Percentiles rank a stretch among this genome's conserved stretches.
These are phyloP conservation scores for Actinemys pallida DNA, from an alignment of 2,113 vertebrate genomes.

Conservation along the genomic window DNA sequence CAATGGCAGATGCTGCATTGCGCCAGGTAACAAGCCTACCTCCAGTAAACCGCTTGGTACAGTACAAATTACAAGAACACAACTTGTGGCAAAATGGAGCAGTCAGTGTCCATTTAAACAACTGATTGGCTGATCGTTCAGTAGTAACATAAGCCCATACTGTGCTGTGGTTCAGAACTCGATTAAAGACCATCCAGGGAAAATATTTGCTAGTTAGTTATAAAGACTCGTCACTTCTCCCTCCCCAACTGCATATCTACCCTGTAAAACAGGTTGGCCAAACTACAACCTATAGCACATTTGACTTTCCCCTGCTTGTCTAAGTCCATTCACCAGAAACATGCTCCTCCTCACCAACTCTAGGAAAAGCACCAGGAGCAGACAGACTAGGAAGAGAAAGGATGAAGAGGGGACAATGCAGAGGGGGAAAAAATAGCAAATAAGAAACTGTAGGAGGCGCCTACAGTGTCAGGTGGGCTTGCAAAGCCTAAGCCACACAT, in stretches of 20 bases:
- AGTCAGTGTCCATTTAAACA: no score
- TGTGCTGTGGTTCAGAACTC: background rate
- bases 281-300: background rate
- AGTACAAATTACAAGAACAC: background rate
- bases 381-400: background rate
- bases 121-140: background rate
- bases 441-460: background rate
- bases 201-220: background rate
- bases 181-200: background rate
- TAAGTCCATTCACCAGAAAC: background rate
- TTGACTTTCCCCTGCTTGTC: background rate
- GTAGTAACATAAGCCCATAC: background rate
- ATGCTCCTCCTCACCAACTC: background rate
- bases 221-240: background rate
- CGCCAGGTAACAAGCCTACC: background rate
- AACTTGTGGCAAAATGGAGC: background rate
- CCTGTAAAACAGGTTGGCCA: background rate
- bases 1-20: background rate
- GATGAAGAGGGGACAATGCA: background rate
- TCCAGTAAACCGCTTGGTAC: background rate
- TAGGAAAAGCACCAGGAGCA: background rate
- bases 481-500: background rate
- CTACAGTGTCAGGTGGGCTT: background rate
- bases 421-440: background rate
- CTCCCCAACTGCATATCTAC: background rate